Percentiles rank a stretch among this genome's conserved stretches.
phyloP scores from a whole-genome alignment of 2,797 vertebrate genomes.

The Ctenopoma multispine region DNA sequence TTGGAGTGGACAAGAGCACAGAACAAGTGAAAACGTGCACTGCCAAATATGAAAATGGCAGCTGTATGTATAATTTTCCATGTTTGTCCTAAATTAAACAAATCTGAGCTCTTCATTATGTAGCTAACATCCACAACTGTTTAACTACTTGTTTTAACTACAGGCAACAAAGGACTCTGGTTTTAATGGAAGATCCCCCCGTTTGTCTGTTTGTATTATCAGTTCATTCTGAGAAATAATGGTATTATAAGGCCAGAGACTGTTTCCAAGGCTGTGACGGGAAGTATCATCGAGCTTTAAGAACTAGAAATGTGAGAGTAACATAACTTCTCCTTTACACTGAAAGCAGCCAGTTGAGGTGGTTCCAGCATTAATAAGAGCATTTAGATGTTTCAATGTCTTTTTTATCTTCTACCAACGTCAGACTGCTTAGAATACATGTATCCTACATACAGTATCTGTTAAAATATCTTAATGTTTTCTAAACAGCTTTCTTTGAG shows the following conservation, averaged over 20 bases:
- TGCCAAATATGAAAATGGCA: constrained; percentile 41
- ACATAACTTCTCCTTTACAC: neutral
- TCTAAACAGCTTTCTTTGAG: neutral
- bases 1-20: constrained; percentile 28
- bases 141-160: constrained; percentile 1
- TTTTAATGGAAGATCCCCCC: constrained; percentile 2
- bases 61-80: constrained; percentile 17
- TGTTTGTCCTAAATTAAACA: constrained; percentile 20
- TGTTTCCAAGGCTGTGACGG: neutral
- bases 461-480: too few species aligned
- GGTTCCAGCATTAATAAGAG: too few species aligned
- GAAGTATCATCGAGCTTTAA: too few species aligned
- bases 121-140: constrained; percentile 25
- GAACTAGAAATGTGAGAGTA: too few species aligned
- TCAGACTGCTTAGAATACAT: too few species aligned
- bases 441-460: too few species aligned
- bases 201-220: constrained; percentile 13
- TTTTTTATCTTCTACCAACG: too few species aligned
- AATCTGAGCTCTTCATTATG: constrained; percentile 49
- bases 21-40: constrained; percentile 31
- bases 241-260: neutral
- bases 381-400: too few species aligned
- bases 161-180: constrained; percentile 1
- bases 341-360: too few species aligned
- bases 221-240: neutral